Evolutionary conservation across 2,113 vertebrate species (phyloP), one percentile per base, ranked within the genome.

Genomic region (Chrysemys picta): DNA sequence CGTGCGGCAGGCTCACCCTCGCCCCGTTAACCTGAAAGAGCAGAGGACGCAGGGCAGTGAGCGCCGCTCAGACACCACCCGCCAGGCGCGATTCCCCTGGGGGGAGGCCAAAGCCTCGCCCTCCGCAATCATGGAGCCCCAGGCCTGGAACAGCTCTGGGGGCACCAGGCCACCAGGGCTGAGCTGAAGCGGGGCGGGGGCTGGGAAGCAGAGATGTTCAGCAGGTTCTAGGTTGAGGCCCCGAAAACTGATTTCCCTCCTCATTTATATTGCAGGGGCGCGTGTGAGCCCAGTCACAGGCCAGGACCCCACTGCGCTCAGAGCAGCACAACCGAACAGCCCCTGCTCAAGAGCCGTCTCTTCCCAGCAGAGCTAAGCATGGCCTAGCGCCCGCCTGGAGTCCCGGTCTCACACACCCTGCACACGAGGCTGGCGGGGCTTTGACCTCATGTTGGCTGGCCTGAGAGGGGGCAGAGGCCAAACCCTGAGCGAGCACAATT

Each of bases 1-100:
- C 5, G 42, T 82, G 22, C 38, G 92, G 92, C 8, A 83, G 25
- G 13, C 29, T 27, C 47, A 93, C 92, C 10, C 19, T 49, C 47
- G 35, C 10, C 42, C 57, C 50, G 83, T 98, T 96, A 49, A 98
- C 93, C 98, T 98, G 75, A 17, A 19, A 83, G 54, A 35, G n/a
- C 3, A 65, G 72, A 19, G 35, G 65, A 17, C 35, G 38, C 31
- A 47, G 8, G 49, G 38, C 80, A 50, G 45, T 14, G 50, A 62
- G 38, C 7, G 22, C 8, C 2, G 4, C 35, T n/a, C 4, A 17
- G 65, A 69, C 65, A 17, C 57, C 17, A 5, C 35, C 35, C 8
- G n/a, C 35, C 19, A 2, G 24, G 49, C 5, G 25, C 38, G 13
- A 14, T 25, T 49, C 76, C 21, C 24, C 25, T 1, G 8, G 11